These are phyloP conservation scores for Drosophila rufa DNA, from an alignment of 1,140 invertebrate species.

Conservation along the genomic window DNA sequence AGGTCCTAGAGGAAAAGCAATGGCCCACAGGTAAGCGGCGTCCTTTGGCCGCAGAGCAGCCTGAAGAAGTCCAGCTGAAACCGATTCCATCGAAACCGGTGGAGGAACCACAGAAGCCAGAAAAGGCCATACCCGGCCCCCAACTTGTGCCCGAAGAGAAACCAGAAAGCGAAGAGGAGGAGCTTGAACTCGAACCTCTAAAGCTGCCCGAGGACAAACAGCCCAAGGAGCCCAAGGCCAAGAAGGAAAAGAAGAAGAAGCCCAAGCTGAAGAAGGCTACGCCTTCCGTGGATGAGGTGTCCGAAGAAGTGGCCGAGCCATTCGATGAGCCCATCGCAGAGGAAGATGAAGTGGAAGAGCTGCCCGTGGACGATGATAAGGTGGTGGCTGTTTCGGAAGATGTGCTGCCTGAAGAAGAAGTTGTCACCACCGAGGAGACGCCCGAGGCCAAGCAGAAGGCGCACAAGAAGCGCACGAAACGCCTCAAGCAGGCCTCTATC, in stretches of 20 bases:
- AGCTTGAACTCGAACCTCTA: conserved; percentile 68
- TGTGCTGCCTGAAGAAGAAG: conserved; percentile 73
- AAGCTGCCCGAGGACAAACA: conserved; percentile 63
- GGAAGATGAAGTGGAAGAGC: conserved; percentile 81
- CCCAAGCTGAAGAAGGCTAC: conserved; percentile 78
- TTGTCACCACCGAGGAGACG: conserved; percentile 61
- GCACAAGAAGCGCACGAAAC: conserved; percentile 81
- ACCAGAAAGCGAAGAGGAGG: conserved; percentile 63
- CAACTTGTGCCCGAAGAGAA: conserved; percentile 72
- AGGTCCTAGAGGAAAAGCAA: conserved; percentile 85
- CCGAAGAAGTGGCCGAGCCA: conserved; percentile 74
- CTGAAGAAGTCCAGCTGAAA: conserved; percentile 86
- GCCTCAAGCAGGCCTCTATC: conserved; percentile 71
- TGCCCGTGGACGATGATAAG: conserved; percentile 75
- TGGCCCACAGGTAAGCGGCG: conserved; percentile 84
- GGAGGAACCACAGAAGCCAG: conserved; percentile 63
- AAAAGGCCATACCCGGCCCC: conserved; percentile 75
- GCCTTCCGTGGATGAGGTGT: conserved; percentile 77
- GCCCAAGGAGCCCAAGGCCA: conserved; percentile 66
- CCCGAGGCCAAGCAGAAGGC: conserved; percentile 76
- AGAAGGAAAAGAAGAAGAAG: conserved; percentile 82
- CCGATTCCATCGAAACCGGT: conserved; percentile 85
- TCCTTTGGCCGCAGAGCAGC: conserved; percentile 84
- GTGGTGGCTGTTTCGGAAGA: conserved; percentile 77
- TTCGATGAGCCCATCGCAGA: conserved; percentile 83